Conservation (phyloP, 1,140 invertebrate species). For the Eufriesea mexicana region DNA sequence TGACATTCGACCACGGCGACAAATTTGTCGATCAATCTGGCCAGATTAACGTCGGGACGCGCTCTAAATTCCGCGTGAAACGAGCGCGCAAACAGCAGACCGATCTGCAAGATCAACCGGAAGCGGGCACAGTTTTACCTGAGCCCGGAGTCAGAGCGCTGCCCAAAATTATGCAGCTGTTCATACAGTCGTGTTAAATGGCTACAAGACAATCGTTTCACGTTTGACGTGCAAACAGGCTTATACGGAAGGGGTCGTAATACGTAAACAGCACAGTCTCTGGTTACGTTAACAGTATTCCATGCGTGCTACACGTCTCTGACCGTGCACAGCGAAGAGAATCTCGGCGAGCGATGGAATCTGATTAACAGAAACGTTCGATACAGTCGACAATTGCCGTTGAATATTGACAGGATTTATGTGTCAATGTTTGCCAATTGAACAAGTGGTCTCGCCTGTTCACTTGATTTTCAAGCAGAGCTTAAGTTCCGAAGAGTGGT, state of each 20-base stretch:
- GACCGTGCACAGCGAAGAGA: no score
- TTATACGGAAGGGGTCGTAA: slow-evolving; percentile 23
- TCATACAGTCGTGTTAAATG: slow-evolving; percentile 42
- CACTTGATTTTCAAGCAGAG: no score
- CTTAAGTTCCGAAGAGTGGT: no score
- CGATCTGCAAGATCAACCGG: slow-evolving; percentile 1
- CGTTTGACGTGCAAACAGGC: slow-evolving; percentile 36
- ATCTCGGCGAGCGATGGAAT: slow-evolving; percentile 14
- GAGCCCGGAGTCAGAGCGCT: background rate
- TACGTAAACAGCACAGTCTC: slow-evolving; percentile 34
- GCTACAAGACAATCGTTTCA: slow-evolving; percentile 48
- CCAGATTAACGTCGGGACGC: background rate
- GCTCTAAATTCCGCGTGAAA: slow-evolving; percentile 5
- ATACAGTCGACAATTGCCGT: background rate
- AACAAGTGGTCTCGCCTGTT: no score
- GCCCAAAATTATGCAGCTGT: slow-evolving; percentile 39
- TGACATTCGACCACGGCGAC: background rate
- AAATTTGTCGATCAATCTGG: slow-evolving; percentile 6
- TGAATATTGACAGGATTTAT: background rate
- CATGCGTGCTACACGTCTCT: slow-evolving; percentile 3
- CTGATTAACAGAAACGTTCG: slow-evolving; percentile 24
- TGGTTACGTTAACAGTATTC: slow-evolving; percentile 31
- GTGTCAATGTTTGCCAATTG: no score
- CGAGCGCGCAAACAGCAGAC: background rate
- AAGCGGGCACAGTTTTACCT: background rate